Evolutionary conservation across 23 tunicate genomes (phyloP), one percentile per base, ranked within the genome.

Genomic region (Ascidia mentula): DNA sequence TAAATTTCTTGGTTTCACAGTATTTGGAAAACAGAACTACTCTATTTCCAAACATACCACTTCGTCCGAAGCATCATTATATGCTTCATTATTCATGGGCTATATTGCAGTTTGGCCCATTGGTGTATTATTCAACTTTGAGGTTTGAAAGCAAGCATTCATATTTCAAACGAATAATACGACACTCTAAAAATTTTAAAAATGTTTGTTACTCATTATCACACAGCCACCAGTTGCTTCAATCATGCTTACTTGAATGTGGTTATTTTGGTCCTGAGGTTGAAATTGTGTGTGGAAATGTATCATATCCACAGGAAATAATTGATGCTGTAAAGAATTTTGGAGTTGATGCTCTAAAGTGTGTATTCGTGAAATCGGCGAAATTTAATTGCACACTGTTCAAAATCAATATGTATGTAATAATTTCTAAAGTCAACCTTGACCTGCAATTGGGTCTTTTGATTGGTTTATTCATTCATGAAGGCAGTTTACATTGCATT

Each of bases 131-230:
- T 15, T 81, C 76, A 36, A 81, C 85, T 6, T 39, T 81, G 40
- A 76, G 85, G 20, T 81, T 81, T 72, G 85, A 81, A 40, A 74
- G 83, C 37, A 79, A 79, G 61, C 74, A 79, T 60, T 65, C 74
- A 60, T 79, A 79, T 34, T 77, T 77, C 26, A 77, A 77, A 77
- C n/a, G 81, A 77, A 37, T 77, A 38, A 34, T 45, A 42, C 22
- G 73, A 31, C 24, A 37, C 36, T 45, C 70, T 33, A 79, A 79
- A 60, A 60, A 60, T 37, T 79, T 79, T 65, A 34, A 34, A 22
- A 79, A 60, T 60, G 73, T 79, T 34, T 33, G 32, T 1, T 79
- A 6, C 74, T 60, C 74, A 18, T 79, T 79, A 38, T 74, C 83
- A 28, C 46, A 60, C 45, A 79, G 30, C 37, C 83, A 79, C 38